Conservation (phyloP, 2,797 vertebrate species). For the Scomberomorus guttatus region DNA sequence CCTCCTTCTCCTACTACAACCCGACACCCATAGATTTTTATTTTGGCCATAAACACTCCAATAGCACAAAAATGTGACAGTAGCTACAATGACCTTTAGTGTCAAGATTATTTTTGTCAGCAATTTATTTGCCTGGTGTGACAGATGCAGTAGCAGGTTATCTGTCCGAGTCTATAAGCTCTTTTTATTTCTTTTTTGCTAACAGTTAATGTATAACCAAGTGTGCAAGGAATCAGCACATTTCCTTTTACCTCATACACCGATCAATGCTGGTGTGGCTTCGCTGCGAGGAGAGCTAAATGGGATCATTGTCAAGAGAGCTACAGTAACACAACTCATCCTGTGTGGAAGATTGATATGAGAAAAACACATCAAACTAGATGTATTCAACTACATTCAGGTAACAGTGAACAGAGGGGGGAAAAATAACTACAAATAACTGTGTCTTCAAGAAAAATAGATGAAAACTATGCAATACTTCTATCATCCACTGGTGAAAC, state of each 20-base stretch:
- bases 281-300: slow-evolving; percentile 64
- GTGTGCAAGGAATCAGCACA: slow-evolving; percentile 83
- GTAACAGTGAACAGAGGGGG: background rate
- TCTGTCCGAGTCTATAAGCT: slow-evolving; percentile 77
- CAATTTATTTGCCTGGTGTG: slow-evolving; percentile 77
- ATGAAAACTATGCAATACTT: background rate
- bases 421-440: background rate
- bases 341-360: slow-evolving; percentile 7
- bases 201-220: slow-evolving; percentile 87
- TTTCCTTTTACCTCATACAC: slow-evolving; percentile 80
- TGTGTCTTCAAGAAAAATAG: background rate
- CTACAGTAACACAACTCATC: slow-evolving; percentile 48
- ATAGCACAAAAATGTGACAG: slow-evolving; percentile 71
- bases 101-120: slow-evolving; percentile 81
- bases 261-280: slow-evolving; percentile 78
- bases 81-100: slow-evolving; percentile 79
- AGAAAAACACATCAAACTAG: slow-evolving; percentile 3
- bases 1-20: background rate
- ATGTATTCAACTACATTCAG: background rate
- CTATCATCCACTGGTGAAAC: background rate
- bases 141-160: slow-evolving; percentile 84
- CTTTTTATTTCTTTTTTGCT: slow-evolving; percentile 81
- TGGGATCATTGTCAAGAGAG: slow-evolving; percentile 78
- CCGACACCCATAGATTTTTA: slow-evolving; percentile 48
- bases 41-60: slow-evolving; percentile 71